These are phyloP conservation scores for Montipora capricornis DNA, from an alignment of 64 coral and sea anemone genomes.

Conservation along the genomic window DNA sequence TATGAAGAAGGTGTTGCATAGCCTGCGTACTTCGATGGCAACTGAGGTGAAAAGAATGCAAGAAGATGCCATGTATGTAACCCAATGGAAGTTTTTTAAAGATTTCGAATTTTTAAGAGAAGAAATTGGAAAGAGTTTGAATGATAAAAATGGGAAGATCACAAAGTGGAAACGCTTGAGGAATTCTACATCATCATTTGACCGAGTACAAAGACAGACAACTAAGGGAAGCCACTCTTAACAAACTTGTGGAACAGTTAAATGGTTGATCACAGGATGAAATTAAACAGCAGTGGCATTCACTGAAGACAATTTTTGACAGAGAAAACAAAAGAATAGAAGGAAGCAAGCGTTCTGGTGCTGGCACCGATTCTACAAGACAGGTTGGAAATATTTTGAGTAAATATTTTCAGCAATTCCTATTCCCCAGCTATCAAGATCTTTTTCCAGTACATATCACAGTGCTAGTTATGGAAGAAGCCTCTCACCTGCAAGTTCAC, in stretches of 20 bases:
- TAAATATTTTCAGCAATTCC: background rate
- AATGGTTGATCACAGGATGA: background rate
- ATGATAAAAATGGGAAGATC: conserved; percentile 29
- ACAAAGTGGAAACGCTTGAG: conserved; percentile 18
- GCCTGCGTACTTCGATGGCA: conserved; percentile 15
- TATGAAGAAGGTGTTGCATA: conserved; percentile 31
- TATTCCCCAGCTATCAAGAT: background rate
- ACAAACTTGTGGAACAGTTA: background rate
- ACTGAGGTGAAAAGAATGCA: conserved; percentile 1
- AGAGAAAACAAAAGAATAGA: conserved; percentile 44
- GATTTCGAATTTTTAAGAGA: conserved; percentile 19
- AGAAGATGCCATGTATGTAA: background rate
- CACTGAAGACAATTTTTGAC: conserved; percentile 52
- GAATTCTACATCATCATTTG: conserved; percentile 33
- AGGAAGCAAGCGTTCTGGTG: conserved; percentile 41
- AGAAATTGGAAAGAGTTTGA: conserved; percentile 13
- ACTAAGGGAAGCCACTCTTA: background rate
- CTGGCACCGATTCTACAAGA: conserved; percentile 29
- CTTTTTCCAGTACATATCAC: background rate
- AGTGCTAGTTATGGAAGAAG: background rate
- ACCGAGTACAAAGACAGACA: conserved; percentile 13
- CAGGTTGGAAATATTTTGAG: conserved; percentile 56
- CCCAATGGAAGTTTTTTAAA: conserved; percentile 49
- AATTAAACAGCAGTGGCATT: conserved; percentile 26
- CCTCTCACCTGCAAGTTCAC: background rate